Evolutionary conservation across 2,113 vertebrate genomes (phyloP), one percentile per base, ranked within the genome.

Genomic region (Erythrolamprus reginae): DNA sequence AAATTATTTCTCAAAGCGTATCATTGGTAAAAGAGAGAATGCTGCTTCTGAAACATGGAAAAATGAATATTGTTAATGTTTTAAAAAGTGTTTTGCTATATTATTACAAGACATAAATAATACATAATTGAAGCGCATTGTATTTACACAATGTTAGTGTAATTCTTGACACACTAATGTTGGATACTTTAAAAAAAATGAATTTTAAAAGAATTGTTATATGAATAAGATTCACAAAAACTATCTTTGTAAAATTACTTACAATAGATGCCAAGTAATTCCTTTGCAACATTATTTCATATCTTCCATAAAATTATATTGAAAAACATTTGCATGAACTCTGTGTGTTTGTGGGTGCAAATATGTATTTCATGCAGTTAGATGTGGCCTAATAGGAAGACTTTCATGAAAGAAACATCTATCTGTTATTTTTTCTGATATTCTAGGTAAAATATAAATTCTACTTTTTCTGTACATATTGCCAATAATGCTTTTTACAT

Each of bases 391-490:
- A 12, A 17, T 42, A 82, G 45, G 65, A 51, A 17, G 33, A 77
- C 10, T 56, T 42, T 26, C 53, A 21, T 48, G 82, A 56, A 28
- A 51, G 38, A 48, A 84, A 8, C 42, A 85, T 5, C 84, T 12
- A 23, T 47, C 19, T 90, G 61, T 45, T 38, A 82, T 87, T n/a
- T 19, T 24, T 87, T 1, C 1, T 6, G 0, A 51, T 90, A 21
- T 45, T 84, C 4, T 51, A 0, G 0, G 45, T 50, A 82, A 84
- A 45, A 3, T 90, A 9, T 38, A 77, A 89, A 58, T 0, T 86
- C 0, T 8, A 0, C 8, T 47, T 3, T 92, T 38, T 33, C 1
- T 56, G 87, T 58, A 82, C 45, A 0, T 45, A 5, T 19, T 8
- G 10, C 58, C 28, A 45, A 2, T 3, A 50, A 38, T 77, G 65